These are phyloP conservation scores for Heteractis magnifica DNA, from an alignment of 92 coral and sea anemone species.

Conservation along the genomic window DNA sequence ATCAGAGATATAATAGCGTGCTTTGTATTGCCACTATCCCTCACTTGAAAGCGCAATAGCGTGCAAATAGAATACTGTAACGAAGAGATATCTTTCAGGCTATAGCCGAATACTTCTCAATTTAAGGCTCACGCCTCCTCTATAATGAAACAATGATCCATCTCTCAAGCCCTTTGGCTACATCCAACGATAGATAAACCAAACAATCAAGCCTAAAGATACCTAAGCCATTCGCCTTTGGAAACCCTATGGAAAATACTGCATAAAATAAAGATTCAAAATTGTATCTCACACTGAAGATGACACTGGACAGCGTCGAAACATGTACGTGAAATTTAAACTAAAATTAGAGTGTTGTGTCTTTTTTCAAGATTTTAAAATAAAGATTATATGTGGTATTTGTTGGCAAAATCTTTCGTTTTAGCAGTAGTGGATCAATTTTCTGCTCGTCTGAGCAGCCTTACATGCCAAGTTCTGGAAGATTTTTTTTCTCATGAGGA, in stretches of 20 bases:
- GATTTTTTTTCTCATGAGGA: conserved; percentile 1
- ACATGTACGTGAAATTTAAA: no score
- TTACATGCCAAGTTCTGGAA: not conserved
- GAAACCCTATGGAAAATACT: no score
- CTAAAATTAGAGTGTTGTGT: no score
- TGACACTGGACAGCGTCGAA: not conserved
- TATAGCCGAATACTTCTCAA: not conserved
- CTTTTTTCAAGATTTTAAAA: no score
- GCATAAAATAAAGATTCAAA: not conserved
- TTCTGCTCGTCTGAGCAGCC: no score
- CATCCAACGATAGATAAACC: not conserved
- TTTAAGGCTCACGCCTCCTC: conserved; percentile 2
- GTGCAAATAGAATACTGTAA: not conserved
- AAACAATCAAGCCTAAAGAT: not conserved
- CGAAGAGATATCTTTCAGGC: not conserved
- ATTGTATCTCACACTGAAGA: not conserved
- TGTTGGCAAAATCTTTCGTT: not conserved
- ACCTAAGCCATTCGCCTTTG: not conserved
- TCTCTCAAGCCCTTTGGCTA: conserved; percentile 1
- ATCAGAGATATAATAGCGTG: not conserved
- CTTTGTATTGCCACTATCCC: not conserved
- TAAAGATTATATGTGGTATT: no score
- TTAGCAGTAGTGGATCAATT: no score
- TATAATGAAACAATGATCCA: not conserved
- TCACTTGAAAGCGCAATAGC: not conserved